Conservation (phyloP, 2,113 vertebrate genomes). For the Dipodomys ordii region DNA sequence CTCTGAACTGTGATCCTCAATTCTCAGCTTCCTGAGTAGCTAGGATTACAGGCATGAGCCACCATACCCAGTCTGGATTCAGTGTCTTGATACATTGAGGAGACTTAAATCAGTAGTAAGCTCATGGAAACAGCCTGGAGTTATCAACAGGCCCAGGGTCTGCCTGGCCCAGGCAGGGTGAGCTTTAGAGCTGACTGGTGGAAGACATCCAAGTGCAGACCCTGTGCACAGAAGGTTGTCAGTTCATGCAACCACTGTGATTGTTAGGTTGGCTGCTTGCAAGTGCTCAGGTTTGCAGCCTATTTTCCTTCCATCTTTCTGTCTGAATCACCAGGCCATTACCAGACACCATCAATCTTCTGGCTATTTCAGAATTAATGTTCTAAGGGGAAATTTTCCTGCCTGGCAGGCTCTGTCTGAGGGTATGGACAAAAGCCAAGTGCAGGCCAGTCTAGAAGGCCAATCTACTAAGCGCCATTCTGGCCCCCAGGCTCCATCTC, state of each 20-base stretch:
- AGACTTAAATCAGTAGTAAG: neutral
- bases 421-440: neutral
- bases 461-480: neutral
- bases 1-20: too few species aligned
- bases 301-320: neutral
- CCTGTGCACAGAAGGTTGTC: neutral
- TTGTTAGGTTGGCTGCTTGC: neutral
- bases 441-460: neutral
- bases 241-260: neutral
- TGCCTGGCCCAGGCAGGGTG: neutral
- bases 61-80: neutral
- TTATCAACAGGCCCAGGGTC: neutral
- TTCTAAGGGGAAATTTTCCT: conserved; percentile 29
- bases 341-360: neutral
- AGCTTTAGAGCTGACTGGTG: too few species aligned
- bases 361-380: conserved; percentile 11
- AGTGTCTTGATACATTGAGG: neutral
- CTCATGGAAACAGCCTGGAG: neutral
- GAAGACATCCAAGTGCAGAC: fast-evolving
- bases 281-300: neutral
- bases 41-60: too few species aligned
- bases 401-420: conserved; percentile 22
- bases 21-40: too few species aligned
- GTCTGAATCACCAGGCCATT: neutral
- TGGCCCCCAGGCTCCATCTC: neutral